phyloP scores from a whole-genome alignment of 2,888 invertebrate species.

The Phasia obesa region DNA sequence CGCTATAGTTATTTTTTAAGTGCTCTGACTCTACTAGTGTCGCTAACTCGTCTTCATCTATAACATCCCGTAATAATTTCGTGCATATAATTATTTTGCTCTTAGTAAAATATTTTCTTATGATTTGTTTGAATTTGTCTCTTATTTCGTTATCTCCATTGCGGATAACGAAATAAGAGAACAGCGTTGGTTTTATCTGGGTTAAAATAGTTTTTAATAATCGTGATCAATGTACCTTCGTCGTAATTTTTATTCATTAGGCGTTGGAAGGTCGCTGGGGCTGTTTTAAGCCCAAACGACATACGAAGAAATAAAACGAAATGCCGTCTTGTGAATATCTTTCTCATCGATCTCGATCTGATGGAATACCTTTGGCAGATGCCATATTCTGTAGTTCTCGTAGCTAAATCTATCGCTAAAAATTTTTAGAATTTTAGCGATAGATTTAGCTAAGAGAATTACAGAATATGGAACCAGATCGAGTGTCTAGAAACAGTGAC shows the following conservation, averaged over 20 bases:
- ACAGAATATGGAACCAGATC: too few relatives aligned
- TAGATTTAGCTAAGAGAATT: too few relatives aligned
- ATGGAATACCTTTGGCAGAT: not conserved
- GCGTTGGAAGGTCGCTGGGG: not conserved
- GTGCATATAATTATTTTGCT: constrained; percentile 6
- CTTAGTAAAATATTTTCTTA: not conserved
- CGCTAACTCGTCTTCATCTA: constrained; percentile 10
- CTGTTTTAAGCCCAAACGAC: constrained; percentile 24
- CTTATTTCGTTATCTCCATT: not conserved
- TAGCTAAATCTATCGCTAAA: too few relatives aligned
- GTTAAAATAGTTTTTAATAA: constrained; percentile 24
- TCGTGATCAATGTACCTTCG: constrained; percentile 2
- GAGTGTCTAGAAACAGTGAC: too few relatives aligned
- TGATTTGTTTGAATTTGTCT: constrained; percentile 19
- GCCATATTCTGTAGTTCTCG: too few relatives aligned
- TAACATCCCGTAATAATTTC: constrained; percentile 17
- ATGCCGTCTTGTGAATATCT: constrained; percentile 9
- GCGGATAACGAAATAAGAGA: too few relatives aligned
- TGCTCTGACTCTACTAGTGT: constrained; percentile 6
- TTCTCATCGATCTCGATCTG: constrained; percentile 9
- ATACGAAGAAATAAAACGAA: not conserved
- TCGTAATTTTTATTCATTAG: constrained; percentile 37
- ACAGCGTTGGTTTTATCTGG: constrained; percentile 19
- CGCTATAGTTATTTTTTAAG: constrained; percentile 4
- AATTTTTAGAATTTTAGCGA: too few relatives aligned